These are phyloP conservation scores for Nematopogon swammerdamellus DNA, from an alignment of 2,888 invertebrate genomes.

Conservation along the genomic window DNA sequence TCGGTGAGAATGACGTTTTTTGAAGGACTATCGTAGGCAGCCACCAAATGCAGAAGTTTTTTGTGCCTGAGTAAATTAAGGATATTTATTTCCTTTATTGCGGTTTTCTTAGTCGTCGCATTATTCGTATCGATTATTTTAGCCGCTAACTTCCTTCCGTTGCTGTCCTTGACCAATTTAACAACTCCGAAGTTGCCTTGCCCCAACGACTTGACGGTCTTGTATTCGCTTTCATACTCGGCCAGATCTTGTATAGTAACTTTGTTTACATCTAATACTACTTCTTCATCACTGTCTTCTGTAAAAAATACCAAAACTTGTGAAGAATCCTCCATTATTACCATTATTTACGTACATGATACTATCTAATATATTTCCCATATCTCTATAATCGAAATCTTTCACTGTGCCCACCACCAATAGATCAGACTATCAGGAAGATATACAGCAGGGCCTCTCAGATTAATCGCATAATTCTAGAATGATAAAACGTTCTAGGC, in stretches of 20 bases:
- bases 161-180: conserved; percentile 62
- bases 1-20: conserved; percentile 84
- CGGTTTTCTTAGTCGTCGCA: conserved; percentile 69
- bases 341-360: no score
- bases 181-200: conserved; percentile 74
- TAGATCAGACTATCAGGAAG: no score
- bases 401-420: no score
- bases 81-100: conserved; percentile 78
- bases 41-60: conserved; percentile 63
- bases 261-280: neutral
- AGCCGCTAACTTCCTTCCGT: conserved; percentile 69
- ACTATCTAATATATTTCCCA: no score
- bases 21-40: neutral
- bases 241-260: neutral
- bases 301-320: no score
- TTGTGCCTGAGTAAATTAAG: conserved; percentile 83
- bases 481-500: no score
- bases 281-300: conserved; percentile 5
- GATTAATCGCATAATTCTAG: no score
- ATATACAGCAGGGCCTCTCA: no score
- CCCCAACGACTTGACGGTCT: conserved; percentile 69
- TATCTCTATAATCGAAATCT: no score
- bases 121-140: conserved; percentile 77
- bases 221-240: conserved; percentile 20
- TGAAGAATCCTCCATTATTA: no score